These are phyloP conservation scores for Brevimyrus niger DNA, from an alignment of 2,113 vertebrate species.

Conservation along the genomic window DNA sequence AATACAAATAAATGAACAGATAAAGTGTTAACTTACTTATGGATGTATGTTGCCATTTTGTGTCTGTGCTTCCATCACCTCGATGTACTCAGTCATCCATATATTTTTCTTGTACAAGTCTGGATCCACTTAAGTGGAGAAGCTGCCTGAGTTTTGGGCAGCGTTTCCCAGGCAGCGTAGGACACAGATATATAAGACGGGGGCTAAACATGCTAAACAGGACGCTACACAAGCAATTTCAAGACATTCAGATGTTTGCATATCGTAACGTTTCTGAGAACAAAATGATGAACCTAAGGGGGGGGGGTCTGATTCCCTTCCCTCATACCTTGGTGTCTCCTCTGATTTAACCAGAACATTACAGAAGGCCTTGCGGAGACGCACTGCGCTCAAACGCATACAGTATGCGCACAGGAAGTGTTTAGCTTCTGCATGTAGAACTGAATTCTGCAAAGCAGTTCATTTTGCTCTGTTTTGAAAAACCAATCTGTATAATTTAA, in stretches of 20 bases:
- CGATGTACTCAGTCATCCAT: background rate
- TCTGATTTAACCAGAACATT: background rate
- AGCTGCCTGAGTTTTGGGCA: too few species aligned
- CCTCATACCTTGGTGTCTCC: background rate
- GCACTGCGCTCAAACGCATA: background rate
- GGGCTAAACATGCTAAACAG: too few species aligned
- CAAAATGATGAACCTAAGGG: background rate
- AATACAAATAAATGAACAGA: background rate
- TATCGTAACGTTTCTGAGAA: conserved; percentile 40
- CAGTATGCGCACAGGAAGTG: background rate
- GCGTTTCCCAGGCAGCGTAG: too few species aligned
- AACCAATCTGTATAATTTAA: conserved; percentile 78
- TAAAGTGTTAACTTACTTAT: background rate
- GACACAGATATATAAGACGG: too few species aligned
- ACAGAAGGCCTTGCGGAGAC: background rate
- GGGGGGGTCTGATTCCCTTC: background rate
- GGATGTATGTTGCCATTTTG: background rate
- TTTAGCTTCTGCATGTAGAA: conserved; percentile 77
- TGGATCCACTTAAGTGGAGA: background rate
- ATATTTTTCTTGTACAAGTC: background rate
- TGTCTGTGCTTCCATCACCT: background rate
- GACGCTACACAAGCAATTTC: too few species aligned
- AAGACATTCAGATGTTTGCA: too few species aligned
- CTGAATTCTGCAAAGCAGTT: conserved; percentile 76
- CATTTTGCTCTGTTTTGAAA: conserved; percentile 76